Evolutionary conservation across 2,888 invertebrate genomes (phyloP).

Genomic region (Morpho helenor): DNA sequence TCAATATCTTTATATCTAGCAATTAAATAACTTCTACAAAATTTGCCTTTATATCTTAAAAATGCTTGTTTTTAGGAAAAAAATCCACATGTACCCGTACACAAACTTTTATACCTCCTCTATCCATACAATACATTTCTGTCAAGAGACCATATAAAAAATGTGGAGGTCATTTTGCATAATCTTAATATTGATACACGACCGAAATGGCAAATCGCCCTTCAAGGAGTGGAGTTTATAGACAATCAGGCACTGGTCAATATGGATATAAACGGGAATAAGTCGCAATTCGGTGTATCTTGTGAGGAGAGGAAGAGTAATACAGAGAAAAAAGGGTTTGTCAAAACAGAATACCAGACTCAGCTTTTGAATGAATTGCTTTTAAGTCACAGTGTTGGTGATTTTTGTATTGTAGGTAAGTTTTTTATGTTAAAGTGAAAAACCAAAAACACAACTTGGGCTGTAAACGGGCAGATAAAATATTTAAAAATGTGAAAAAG

Average conservation of each 20-base stretch:
- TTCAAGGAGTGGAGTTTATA: slow-evolving; percentile 44
- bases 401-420: slow-evolving; percentile 90
- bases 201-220: slow-evolving; percentile 42
- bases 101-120: slow-evolving; percentile 85
- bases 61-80: slow-evolving; percentile 78
- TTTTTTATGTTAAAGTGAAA: slow-evolving; percentile 15
- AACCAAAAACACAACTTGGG: too few species aligned
- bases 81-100: slow-evolving; percentile 82
- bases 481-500: too few species aligned
- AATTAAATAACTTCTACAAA: too few species aligned
- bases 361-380: slow-evolving; percentile 87
- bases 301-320: slow-evolving; percentile 47
- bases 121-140: slow-evolving; percentile 92
- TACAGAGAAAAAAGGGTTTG: slow-evolving; percentile 46
- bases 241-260: slow-evolving; percentile 57
- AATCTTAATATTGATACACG: slow-evolving; percentile 75
- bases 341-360: slow-evolving; percentile 90
- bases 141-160: slow-evolving; percentile 85
- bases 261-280: slow-evolving; percentile 57
- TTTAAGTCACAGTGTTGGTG: slow-evolving; percentile 87
- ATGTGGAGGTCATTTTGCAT: slow-evolving; percentile 84
- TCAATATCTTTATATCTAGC: too few species aligned
- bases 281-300: slow-evolving; percentile 61
- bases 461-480: too few species aligned
- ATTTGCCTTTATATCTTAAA: too few species aligned